phyloP scores from a whole-genome alignment of 2,113 vertebrate genomes.

The Tachycineta bicolor region DNA sequence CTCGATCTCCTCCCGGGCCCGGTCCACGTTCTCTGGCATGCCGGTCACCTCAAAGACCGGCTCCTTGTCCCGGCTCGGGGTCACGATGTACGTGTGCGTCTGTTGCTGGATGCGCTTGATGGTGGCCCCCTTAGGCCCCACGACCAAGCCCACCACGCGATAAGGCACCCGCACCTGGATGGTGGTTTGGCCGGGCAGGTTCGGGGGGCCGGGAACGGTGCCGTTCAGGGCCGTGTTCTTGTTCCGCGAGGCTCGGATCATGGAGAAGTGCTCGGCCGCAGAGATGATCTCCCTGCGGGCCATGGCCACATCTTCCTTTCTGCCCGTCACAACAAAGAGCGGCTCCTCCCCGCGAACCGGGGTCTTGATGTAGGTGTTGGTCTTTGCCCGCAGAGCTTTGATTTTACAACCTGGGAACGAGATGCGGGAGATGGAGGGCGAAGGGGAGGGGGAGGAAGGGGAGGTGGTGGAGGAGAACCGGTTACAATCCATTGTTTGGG shows the following conservation, averaged over 20 bases:
- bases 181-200: constrained; percentile 94
- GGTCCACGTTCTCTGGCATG: constrained; percentile 97
- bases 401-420: constrained; percentile 91
- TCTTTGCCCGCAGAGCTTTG: constrained; percentile 97
- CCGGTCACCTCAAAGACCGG: constrained; percentile 96
- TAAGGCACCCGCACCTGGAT: constrained; percentile 98
- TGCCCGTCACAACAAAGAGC: constrained; percentile 97
- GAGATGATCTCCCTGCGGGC: constrained; percentile 97
- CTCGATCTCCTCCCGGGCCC: constrained; percentile 95
- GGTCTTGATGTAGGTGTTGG: constrained; percentile 99
- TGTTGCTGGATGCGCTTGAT: constrained; percentile 98
- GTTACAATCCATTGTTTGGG: constrained; percentile 54
- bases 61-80: constrained; percentile 95
- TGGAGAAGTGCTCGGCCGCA: constrained; percentile 95
- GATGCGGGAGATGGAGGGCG: not conserved
- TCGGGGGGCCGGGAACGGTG: constrained; percentile 88
- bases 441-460: constrained; percentile 2
- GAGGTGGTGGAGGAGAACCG: not conserved
- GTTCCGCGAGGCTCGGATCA: constrained; percentile 95
- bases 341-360: constrained; percentile 97
- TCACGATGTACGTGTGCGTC: constrained; percentile 98
- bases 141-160: constrained; percentile 93
- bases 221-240: constrained; percentile 88
- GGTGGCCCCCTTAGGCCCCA: constrained; percentile 94
- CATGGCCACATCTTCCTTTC: constrained; percentile 97